Evolutionary conservation across 2,888 invertebrate genomes (phyloP).

Genomic region (Acanthacorydalis orientalis): DNA sequence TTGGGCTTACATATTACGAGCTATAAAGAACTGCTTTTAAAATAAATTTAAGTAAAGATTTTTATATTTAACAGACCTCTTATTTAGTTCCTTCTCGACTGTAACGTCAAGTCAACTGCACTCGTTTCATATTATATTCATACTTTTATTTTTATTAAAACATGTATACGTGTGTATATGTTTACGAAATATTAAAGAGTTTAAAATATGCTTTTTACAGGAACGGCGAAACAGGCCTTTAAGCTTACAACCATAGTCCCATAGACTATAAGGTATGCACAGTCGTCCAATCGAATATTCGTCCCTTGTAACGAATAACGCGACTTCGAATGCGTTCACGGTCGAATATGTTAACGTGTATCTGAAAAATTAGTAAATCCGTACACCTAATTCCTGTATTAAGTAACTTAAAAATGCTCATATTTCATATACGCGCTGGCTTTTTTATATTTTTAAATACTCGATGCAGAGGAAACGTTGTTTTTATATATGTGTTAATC

Average conservation of each 20-base stretch:
- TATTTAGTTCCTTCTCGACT: too few relatives aligned
- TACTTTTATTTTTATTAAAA: too few relatives aligned
- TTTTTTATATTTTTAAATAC: too few relatives aligned
- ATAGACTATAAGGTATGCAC: background rate
- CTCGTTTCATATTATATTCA: too few relatives aligned
- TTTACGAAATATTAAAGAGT: slow-evolving; percentile 1
- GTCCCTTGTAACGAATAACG: background rate
- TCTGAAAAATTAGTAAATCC: slow-evolving; percentile 6
- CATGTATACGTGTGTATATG: background rate
- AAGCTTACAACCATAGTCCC: background rate
- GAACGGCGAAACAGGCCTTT: background rate
- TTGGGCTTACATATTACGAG: too few relatives aligned
- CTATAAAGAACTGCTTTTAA: too few relatives aligned
- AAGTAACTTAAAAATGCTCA: slow-evolving; percentile 5
- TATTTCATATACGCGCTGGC: background rate
- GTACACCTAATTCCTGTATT: slow-evolving; percentile 5
- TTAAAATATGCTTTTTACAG: background rate
- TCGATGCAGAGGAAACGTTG: too few relatives aligned
- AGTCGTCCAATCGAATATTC: background rate
- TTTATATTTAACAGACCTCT: too few relatives aligned
- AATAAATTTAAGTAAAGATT: too few relatives aligned
- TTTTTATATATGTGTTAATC: too few relatives aligned
- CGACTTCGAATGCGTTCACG: background rate
- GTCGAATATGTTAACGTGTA: background rate
- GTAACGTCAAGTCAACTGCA: too few relatives aligned